Evolutionary conservation across 2,888 invertebrate species (phyloP).

Genomic region (Habrosyne pyritoides): DNA sequence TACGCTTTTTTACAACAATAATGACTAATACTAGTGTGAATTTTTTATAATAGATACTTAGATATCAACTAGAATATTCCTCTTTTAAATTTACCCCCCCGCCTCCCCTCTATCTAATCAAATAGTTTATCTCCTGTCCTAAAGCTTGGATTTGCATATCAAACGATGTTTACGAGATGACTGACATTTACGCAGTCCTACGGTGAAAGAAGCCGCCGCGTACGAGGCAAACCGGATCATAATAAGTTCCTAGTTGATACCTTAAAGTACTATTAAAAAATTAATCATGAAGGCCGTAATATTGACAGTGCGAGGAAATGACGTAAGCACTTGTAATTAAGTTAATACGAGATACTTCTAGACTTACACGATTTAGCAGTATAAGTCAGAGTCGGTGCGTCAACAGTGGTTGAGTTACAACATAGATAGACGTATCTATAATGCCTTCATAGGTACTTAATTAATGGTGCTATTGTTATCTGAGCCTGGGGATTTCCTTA

Average conservation of each 20-base stretch:
- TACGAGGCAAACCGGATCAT: slow-evolving; percentile 36
- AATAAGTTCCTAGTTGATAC: slow-evolving; percentile 30
- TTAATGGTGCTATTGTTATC: background rate
- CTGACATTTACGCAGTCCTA: slow-evolving; percentile 13
- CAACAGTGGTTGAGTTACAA: background rate
- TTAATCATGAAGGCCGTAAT: slow-evolving; percentile 30
- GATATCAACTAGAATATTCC: too few relatives aligned
- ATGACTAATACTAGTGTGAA: too few relatives aligned
- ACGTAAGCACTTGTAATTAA: background rate
- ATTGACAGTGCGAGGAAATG: slow-evolving; percentile 15
- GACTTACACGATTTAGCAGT: background rate
- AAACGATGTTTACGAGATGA: slow-evolving; percentile 17
- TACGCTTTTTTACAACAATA: too few relatives aligned
- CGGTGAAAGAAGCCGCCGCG: slow-evolving; percentile 32
- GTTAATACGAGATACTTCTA: background rate
- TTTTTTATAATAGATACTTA: too few relatives aligned
- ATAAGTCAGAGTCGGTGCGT: background rate
- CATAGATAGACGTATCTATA: background rate
- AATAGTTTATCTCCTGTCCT: background rate
- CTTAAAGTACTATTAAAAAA: slow-evolving; percentile 31
- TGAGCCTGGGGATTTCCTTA: background rate
- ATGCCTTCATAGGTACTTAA: background rate
- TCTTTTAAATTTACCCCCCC: too few relatives aligned
- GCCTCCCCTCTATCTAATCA: too few relatives aligned
- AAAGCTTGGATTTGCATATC: slow-evolving; percentile 1